Evolutionary conservation across 2,888 invertebrate species (phyloP).

Genomic region (Lasioglossum oenotherae): DNA sequence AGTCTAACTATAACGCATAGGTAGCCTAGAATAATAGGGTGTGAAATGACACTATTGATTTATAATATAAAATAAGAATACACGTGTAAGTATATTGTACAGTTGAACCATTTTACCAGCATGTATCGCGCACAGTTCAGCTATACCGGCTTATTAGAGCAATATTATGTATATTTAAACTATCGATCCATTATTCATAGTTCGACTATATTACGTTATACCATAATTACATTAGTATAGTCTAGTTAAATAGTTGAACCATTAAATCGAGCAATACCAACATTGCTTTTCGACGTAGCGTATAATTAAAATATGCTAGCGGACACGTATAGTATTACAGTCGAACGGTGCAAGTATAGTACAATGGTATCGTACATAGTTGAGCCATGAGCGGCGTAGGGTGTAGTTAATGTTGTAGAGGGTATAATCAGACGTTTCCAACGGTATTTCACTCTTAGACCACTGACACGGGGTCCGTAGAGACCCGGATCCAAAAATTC

Average conservation of each 20-base stretch:
- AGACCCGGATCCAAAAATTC: neutral
- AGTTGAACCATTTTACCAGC: neutral
- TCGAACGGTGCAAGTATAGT: neutral
- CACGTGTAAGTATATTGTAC: neutral
- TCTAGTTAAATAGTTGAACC: neutral
- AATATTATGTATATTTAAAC: slow-evolving; percentile 11
- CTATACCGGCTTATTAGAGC: neutral
- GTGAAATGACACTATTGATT: neutral
- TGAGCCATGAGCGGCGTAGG: neutral
- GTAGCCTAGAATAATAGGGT: neutral
- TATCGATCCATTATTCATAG: slow-evolving; percentile 9
- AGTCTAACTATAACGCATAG: neutral
- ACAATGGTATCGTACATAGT: neutral
- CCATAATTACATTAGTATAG: slow-evolving; percentile 5
- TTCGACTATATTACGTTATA: slow-evolving; percentile 1
- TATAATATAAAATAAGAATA: neutral
- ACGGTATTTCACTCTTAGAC: neutral
- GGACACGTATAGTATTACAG: neutral
- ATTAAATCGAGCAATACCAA: neutral
- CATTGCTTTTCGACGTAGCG: neutral
- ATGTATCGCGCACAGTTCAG: neutral
- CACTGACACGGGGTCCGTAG: neutral
- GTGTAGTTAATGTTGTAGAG: neutral
- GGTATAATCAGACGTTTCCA: neutral
- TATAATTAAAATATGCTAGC: neutral